These are phyloP conservation scores for Meta bourneti DNA, from an alignment of 2,888 invertebrate genomes.

Conservation along the genomic window DNA sequence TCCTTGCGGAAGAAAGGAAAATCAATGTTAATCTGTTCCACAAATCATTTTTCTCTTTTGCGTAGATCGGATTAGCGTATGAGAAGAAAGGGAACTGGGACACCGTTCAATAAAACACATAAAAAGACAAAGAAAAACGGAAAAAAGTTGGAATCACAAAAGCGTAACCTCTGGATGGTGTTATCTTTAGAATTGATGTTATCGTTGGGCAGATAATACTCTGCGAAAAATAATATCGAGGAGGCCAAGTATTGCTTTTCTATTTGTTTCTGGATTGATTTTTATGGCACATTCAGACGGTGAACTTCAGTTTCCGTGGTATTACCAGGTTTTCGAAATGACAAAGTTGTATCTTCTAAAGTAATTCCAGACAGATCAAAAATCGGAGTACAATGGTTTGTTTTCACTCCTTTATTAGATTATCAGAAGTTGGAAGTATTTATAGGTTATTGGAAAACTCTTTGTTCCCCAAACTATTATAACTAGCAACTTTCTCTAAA, in stretches of 20 bases:
- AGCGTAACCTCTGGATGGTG: constrained; percentile 50
- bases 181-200: constrained; percentile 61
- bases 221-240: constrained; percentile 52
- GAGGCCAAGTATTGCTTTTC: constrained; percentile 56
- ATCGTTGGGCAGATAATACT: constrained; percentile 57
- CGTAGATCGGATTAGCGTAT: constrained; percentile 20
- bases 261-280: constrained; percentile 57
- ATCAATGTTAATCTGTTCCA: constrained; percentile 50
- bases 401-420: no score
- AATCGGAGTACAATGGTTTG: no score
- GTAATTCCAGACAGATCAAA: neutral
- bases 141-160: constrained; percentile 36
- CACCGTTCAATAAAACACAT: constrained; percentile 41
- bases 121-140: constrained; percentile 18
- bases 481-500: no score
- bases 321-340: constrained; percentile 33
- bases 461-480: neutral
- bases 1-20: constrained; percentile 24
- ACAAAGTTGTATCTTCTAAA: constrained; percentile 19
- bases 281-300: constrained; percentile 43
- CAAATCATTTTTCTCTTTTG: constrained; percentile 45
- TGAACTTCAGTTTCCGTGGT: constrained; percentile 32
- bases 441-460: neutral
- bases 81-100: neutral
- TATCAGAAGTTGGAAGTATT: no score